phyloP scores from a whole-genome alignment of 2,888 invertebrate species.

The Chelonus formosanus region DNA sequence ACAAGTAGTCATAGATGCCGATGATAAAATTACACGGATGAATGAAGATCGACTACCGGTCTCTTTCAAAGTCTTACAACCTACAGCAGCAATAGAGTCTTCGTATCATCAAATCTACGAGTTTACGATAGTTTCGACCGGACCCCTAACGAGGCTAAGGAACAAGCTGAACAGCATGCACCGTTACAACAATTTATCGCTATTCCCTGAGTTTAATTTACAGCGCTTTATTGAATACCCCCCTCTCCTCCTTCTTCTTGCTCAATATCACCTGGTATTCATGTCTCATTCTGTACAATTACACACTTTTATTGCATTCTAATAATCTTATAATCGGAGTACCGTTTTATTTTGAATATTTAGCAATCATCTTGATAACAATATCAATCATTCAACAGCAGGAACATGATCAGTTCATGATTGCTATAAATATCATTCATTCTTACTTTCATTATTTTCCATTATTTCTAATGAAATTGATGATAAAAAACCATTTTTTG shows the following conservation, averaged over 20 bases:
- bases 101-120: conserved; percentile 38
- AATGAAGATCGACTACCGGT: conserved; percentile 21
- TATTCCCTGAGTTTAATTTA: conserved; percentile 41
- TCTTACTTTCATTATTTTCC: too few relatives aligned
- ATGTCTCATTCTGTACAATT: conserved; percentile 30
- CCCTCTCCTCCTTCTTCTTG: not conserved
- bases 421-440: too few relatives aligned
- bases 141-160: conserved; percentile 41
- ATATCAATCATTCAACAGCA: too few relatives aligned
- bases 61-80: conserved; percentile 6
- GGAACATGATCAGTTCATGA: too few relatives aligned
- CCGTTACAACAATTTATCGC: conserved; percentile 40
- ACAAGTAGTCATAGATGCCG: not conserved
- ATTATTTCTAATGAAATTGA: too few relatives aligned
- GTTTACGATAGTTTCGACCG: conserved; percentile 34
- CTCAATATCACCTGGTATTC: conserved; percentile 11
- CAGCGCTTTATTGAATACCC: conserved; percentile 39
- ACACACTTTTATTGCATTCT: conserved; percentile 27
- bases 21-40: conserved; percentile 16
- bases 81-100: conserved; percentile 12
- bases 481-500: too few relatives aligned
- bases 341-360: conserved; percentile 14
- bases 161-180: conserved; percentile 31
- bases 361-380: too few relatives aligned
- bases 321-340: conserved; percentile 25